Evolutionary conservation across 2,113 vertebrate species (phyloP).

Genomic region (Mionectes macconnelli): DNA sequence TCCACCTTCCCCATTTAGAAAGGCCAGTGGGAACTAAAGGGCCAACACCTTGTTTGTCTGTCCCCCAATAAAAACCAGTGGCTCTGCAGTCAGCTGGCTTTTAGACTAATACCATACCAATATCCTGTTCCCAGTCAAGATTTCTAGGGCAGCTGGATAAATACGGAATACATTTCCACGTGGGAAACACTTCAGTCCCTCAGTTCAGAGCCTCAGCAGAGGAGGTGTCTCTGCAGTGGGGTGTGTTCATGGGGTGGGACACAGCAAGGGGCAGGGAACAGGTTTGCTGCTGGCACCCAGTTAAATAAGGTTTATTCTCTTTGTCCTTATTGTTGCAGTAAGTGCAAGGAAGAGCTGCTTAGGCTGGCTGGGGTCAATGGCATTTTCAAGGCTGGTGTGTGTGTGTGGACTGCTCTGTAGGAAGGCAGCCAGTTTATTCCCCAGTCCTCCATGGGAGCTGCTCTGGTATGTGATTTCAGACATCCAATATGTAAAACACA

Average conservation of each 20-base stretch:
- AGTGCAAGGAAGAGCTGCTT: background rate
- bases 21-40: background rate
- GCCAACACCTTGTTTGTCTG: background rate
- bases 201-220: background rate
- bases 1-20: background rate
- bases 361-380: background rate
- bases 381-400: background rate
- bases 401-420: background rate
- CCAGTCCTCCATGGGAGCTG: background rate
- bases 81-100: background rate
- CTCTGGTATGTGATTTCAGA: conserved; percentile 24
- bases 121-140: background rate
- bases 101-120: background rate
- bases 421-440: conserved; percentile 4
- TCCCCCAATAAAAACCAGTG: background rate
- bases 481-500: conserved; percentile 50
- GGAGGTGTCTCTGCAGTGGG: background rate
- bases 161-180: background rate
- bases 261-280: background rate
- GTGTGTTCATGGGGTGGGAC: background rate
- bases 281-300: background rate
- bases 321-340: background rate
- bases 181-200: background rate
- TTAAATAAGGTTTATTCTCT: background rate
- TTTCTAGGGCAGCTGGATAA: background rate